phyloP scores from a whole-genome alignment of 2,888 invertebrate species.

The Lasioglossum marginatum region DNA sequence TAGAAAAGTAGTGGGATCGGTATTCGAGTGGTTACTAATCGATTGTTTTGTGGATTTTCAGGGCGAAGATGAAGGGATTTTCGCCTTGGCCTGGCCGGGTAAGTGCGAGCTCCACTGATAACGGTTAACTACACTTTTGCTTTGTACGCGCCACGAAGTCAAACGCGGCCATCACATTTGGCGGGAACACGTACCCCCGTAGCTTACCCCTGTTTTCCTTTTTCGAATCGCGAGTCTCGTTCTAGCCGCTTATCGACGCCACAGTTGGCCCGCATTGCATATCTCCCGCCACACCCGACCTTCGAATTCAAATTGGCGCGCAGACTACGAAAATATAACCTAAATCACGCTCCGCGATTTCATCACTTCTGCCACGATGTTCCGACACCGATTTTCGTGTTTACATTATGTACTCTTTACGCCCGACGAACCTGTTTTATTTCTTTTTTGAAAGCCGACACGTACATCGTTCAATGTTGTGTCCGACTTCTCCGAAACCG shows the following conservation, averaged over 20 bases:
- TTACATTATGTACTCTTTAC: conserved; percentile 16
- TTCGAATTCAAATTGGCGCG: conserved; percentile 83
- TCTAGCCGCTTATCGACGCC: conserved; percentile 38
- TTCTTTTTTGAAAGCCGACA: background rate
- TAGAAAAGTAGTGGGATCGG: conserved; percentile 35
- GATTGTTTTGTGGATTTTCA: conserved; percentile 86
- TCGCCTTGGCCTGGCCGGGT: conserved; percentile 99
- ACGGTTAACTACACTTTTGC: conserved; percentile 80
- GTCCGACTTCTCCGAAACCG: background rate
- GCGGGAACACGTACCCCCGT: conserved; percentile 62
- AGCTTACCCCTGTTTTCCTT: background rate
- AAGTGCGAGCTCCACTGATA: conserved; percentile 86
- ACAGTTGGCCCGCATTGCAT: conserved; percentile 51
- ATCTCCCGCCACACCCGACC: conserved; percentile 79
- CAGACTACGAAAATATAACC: conserved; percentile 79
- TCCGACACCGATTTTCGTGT: conserved; percentile 1
- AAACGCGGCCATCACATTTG: conserved; percentile 72
- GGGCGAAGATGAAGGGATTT: conserved; percentile 99
- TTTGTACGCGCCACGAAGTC: conserved; percentile 74
- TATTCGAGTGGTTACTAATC: conserved; percentile 59
- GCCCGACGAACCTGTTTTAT: background rate
- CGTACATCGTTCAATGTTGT: background rate
- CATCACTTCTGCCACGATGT: conserved; percentile 39
- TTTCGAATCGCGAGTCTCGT: conserved; percentile 11
- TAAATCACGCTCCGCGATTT: conserved; percentile 67